phyloP scores from a whole-genome alignment of 1,140 invertebrate genomes.

The Varroa destructor region DNA sequence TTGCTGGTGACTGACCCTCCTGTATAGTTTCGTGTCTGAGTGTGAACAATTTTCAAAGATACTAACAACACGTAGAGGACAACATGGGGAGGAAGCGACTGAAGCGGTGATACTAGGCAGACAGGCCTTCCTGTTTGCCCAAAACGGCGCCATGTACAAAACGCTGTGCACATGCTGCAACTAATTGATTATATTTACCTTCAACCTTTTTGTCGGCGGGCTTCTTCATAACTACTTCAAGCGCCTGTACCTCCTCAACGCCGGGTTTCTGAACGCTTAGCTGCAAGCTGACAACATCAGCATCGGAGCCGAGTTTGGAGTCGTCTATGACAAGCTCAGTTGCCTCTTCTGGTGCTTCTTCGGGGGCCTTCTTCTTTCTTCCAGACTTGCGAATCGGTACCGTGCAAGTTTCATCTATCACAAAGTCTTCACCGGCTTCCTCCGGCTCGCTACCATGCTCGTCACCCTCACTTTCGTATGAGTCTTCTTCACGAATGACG shows the following conservation, averaged over 20 bases:
- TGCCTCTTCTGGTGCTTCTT: conserved; percentile 24
- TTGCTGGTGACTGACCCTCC: no score
- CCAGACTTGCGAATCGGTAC: not conserved
- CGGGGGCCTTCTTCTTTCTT: conserved; percentile 24
- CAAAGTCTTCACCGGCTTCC: conserved; percentile 10
- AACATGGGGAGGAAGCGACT: no score
- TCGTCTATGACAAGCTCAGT: conserved; percentile 21
- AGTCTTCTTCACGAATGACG: not conserved
- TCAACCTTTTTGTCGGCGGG: conserved; percentile 41
- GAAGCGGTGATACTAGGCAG: no score
- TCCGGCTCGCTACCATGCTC: conserved; percentile 7
- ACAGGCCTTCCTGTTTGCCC: no score
- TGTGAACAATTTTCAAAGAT: no score
- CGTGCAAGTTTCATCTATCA: not conserved
- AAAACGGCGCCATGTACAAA: no score
- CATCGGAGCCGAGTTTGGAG: not conserved
- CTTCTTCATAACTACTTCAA: conserved; percentile 43
- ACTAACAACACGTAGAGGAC: no score
- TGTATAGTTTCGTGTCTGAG: no score
- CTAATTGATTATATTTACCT: conserved; percentile 37
- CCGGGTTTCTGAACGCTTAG: conserved; percentile 30
- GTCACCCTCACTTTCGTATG: conserved; percentile 7
- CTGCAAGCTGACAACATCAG: conserved; percentile 13
- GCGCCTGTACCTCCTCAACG: conserved; percentile 42
- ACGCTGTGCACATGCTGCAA: no score